phyloP scores from a whole-genome alignment of 1,140 invertebrate species.

The Plutomurus gul region DNA sequence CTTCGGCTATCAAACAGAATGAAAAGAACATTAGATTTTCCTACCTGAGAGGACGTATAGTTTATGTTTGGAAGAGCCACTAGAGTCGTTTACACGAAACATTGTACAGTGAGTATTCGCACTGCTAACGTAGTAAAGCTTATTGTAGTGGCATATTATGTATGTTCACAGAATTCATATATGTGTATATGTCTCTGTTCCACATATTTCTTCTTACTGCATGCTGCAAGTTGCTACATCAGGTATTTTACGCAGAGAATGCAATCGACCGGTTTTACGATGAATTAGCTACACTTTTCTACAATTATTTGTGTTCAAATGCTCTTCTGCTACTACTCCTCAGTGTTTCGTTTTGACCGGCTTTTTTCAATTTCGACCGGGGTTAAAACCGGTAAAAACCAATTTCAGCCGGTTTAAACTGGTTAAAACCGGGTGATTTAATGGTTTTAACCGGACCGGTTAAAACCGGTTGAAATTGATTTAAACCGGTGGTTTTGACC shows the following conservation, averaged over 20 bases:
- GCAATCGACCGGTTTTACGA: conserved; percentile 23
- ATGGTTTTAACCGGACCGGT: too few species aligned
- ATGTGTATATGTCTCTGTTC: background rate
- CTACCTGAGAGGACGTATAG: background rate
- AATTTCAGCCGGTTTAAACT: too few species aligned
- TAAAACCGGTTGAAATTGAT: too few species aligned
- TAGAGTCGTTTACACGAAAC: conserved; percentile 7
- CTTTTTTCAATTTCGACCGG: background rate
- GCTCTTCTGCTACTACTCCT: background rate
- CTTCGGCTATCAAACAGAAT: conserved; percentile 17
- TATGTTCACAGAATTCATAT: background rate
- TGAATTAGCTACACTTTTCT: conserved; percentile 6
- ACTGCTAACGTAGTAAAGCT: too few species aligned
- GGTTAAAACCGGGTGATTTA: too few species aligned
- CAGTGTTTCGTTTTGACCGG: background rate
- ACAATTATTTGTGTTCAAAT: too few species aligned
- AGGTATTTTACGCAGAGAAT: background rate
- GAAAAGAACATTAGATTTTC: background rate
- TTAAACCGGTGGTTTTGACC: too few species aligned
- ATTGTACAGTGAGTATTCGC: too few species aligned
- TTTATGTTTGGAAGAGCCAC: background rate
- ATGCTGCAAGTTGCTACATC: background rate
- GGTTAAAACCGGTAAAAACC: too few species aligned
- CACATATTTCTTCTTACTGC: background rate
- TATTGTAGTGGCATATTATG: background rate